Evolutionary conservation across 2,113 vertebrate genomes (phyloP).

Genomic region (Euleptes europaea): DNA sequence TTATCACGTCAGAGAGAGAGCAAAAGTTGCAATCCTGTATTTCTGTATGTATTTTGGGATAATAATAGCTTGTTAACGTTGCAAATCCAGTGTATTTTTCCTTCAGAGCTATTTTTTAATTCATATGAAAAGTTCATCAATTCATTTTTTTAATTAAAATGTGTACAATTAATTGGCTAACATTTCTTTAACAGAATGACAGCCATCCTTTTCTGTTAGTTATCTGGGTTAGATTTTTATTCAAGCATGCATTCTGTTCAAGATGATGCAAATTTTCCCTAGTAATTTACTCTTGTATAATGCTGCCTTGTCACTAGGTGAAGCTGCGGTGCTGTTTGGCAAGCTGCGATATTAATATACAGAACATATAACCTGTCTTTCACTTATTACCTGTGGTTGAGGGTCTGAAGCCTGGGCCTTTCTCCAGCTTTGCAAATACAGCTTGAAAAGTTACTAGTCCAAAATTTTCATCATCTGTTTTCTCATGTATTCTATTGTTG

Average conservation of each 20-base stretch:
- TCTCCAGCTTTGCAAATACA: not conserved
- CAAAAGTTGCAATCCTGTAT: not conserved
- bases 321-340: not conserved
- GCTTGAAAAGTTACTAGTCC: not conserved
- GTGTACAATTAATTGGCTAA: not conserved
- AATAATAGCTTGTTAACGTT: not conserved
- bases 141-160: not conserved
- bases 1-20: not conserved
- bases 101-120: not conserved
- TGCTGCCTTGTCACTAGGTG: not conserved
- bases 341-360: not conserved
- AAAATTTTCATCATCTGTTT: not conserved
- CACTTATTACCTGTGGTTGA: not conserved
- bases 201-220: not conserved
- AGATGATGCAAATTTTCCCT: not conserved
- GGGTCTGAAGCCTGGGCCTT: not conserved
- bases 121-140: not conserved
- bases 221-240: not conserved
- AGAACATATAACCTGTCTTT: not conserved
- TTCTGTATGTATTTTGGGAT: not conserved
- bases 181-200: not conserved
- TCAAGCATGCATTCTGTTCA: not conserved
- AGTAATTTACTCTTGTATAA: not conserved
- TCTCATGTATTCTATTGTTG: not conserved
- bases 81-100: no score